These are phyloP conservation scores for Porites australiensis DNA, from an alignment of 64 coral and sea anemone genomes.

Conservation along the genomic window DNA sequence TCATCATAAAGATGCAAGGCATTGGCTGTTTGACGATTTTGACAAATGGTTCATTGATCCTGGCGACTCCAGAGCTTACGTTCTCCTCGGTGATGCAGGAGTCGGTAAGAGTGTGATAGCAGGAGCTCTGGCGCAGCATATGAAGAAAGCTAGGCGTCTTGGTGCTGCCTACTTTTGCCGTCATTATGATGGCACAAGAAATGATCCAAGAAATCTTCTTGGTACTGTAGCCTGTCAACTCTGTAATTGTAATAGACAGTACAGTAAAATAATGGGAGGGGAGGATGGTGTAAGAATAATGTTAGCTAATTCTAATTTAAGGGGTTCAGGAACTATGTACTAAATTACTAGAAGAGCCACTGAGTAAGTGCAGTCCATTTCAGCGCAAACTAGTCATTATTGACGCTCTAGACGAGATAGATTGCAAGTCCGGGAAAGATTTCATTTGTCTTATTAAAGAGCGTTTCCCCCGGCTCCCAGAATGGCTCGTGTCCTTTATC, in stretches of 20 bases:
- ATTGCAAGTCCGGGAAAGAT: constrained; percentile 42
- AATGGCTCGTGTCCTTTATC: constrained; percentile 60
- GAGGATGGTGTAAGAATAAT: not conserved
- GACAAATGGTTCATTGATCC: too few relatives aligned
- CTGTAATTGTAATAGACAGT: constrained; percentile 19
- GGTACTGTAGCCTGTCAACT: constrained; percentile 41
- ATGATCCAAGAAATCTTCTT: constrained; percentile 40
- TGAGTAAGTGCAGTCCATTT: not conserved
- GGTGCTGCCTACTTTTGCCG: not conserved
- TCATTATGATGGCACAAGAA: constrained; percentile 43
- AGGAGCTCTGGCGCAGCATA: not conserved
- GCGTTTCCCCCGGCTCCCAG: constrained; percentile 20
- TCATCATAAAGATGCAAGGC: constrained; percentile 18
- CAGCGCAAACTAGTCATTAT: not conserved
- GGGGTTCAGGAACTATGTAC: constrained; percentile 48
- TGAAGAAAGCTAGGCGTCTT: too few relatives aligned
- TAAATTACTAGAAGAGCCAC: constrained; percentile 6
- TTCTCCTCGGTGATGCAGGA: constrained; percentile 65
- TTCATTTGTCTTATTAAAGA: constrained; percentile 41
- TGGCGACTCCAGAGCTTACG: not conserved
- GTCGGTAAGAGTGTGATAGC: constrained; percentile 71
- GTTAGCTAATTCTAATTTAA: constrained; percentile 12
- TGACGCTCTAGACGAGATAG: constrained; percentile 5
- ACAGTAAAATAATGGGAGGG: not conserved
- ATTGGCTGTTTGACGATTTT: constrained; percentile 10